phyloP scores from a whole-genome alignment of 2,797 vertebrate genomes.

The Crenichthys baileyi region DNA sequence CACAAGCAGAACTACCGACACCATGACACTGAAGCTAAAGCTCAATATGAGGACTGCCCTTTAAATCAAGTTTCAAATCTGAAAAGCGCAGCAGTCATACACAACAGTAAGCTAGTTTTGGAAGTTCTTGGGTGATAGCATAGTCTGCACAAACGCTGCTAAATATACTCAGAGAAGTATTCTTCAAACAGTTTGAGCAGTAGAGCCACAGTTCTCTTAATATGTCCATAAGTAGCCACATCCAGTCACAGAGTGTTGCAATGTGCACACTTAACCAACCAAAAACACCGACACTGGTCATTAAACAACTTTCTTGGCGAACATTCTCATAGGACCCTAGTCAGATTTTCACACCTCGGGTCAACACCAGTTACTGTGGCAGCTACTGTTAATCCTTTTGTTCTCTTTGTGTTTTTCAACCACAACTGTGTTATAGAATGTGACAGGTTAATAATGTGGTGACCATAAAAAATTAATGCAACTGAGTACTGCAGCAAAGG shows the following conservation, averaged over 20 bases:
- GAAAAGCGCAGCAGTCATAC: conserved; percentile 23
- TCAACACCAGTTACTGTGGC: neutral
- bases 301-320: neutral
- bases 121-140: conserved; percentile 7
- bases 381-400: neutral
- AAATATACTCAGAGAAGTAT: neutral
- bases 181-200: neutral
- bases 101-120: conserved; percentile 3
- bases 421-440: neutral
- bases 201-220: neutral
- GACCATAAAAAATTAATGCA: neutral
- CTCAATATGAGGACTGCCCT: conserved; percentile 25
- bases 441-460: neutral
- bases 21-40: conserved; percentile 37
- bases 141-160: neutral
- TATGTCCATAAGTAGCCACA: neutral
- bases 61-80: conserved; percentile 2
- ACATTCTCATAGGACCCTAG: neutral
- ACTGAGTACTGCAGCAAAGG: neutral
- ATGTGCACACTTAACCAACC: no score
- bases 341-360: neutral
- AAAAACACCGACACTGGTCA: neutral
- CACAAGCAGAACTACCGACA: conserved; percentile 48
- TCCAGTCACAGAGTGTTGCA: neutral
- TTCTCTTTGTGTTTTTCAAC: neutral